Percentiles rank a stretch among this genome's conserved stretches.
phyloP scores from a whole-genome alignment of 2,113 vertebrate genomes.

The Caranx ignobilis region DNA sequence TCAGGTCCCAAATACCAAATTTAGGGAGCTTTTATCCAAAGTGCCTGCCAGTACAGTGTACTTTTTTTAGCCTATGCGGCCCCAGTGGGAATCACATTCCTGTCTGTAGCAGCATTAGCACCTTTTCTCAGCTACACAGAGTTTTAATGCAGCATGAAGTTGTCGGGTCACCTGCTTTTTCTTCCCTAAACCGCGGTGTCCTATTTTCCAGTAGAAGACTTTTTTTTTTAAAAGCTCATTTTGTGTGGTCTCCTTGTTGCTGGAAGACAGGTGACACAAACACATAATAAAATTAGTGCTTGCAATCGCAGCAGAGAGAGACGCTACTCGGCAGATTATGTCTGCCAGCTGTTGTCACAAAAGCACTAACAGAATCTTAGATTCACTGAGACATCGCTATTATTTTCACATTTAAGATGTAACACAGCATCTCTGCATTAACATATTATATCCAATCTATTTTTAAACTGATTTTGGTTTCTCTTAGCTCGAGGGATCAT shows the following conservation, averaged over 20 bases:
- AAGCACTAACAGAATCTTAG: too few relatives aligned
- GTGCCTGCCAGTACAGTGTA: not conserved
- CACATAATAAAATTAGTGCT: not conserved
- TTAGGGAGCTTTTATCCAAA: conserved; percentile 22
- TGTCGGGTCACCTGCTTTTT: conserved; percentile 7
- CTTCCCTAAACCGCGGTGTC: not conserved
- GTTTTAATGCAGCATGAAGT: conserved; percentile 1
- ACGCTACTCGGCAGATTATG: not conserved
- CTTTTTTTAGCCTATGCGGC: conserved; percentile 17
- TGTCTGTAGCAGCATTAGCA: conserved; percentile 11
- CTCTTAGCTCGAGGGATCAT: not conserved
- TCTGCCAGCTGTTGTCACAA: not conserved
- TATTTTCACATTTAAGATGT: too few relatives aligned
- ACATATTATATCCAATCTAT: not conserved
- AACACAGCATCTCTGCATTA: too few relatives aligned
- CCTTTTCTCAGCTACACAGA: not conserved
- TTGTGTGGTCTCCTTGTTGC: conserved; percentile 5
- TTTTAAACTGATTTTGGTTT: not conserved
- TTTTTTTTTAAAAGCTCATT: not conserved
- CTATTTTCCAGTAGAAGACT: conserved; percentile 7
- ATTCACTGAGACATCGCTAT: too few relatives aligned
- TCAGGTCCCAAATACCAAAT: conserved; percentile 10
- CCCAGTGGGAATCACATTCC: conserved; percentile 18
- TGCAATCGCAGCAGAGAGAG: not conserved
- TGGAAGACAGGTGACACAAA: not conserved